Evolutionary conservation across 2,888 invertebrate species (phyloP).

Genomic region (Muschampia plurimacula): DNA sequence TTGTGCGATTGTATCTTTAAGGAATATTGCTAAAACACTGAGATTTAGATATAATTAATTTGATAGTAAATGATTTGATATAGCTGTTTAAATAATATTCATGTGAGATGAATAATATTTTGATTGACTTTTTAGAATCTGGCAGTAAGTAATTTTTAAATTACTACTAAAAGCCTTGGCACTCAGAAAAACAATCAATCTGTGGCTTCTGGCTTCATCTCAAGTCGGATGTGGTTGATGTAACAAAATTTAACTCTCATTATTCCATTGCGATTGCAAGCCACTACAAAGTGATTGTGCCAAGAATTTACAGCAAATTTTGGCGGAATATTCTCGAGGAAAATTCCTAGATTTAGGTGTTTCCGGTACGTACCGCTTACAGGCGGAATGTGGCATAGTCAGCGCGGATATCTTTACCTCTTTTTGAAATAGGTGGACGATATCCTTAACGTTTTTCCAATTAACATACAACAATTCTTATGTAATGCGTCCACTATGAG

Average conservation of each 20-base stretch:
- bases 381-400: slow-evolving; percentile 62
- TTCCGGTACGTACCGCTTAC: slow-evolving; percentile 54
- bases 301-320: slow-evolving; percentile 53
- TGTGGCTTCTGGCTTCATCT: slow-evolving; percentile 52
- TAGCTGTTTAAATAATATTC: background rate
- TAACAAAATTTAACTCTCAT: slow-evolving; percentile 67
- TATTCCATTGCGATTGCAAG: slow-evolving; percentile 56
- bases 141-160: background rate
- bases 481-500: no score
- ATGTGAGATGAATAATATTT: background rate
- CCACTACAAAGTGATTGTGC: slow-evolving; percentile 59
- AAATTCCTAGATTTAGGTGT: slow-evolving; percentile 61
- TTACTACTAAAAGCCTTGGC: background rate
- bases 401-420: slow-evolving; percentile 57
- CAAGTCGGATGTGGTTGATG: slow-evolving; percentile 61
- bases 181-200: slow-evolving; percentile 3
- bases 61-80: slow-evolving; percentile 10
- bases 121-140: background rate
- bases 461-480: background rate
- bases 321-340: slow-evolving; percentile 52
- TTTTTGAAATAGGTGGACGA: slow-evolving; percentile 14
- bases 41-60: no score
- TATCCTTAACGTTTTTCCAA: background rate
- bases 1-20: no score
- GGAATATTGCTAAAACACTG: no score